Base-by-base conservation (phyloP, 2,113 vertebrate species). In the Corythoichthys haematopterus region DNA sequence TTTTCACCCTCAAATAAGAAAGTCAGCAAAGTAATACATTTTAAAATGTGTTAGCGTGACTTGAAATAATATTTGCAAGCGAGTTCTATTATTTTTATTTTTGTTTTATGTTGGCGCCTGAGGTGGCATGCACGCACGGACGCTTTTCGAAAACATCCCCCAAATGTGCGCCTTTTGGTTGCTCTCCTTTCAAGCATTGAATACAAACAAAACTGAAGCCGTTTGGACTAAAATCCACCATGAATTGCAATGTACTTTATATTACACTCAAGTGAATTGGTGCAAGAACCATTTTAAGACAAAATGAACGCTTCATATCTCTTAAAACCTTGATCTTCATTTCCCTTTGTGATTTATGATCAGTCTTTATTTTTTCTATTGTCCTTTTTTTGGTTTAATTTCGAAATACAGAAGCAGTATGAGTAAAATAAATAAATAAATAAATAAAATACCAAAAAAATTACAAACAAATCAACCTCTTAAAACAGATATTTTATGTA, bases 151-250 rank as follows among this genome's bases (percentile, higher is more conserved):
- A 72, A 77, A 81, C 66, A 73, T 53, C 52, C 76, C 68, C 71
- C 87, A 87, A 85, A 85, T 75, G 80, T 73, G 68, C 71, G 33
- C 46, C 65, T 60, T 60, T 14, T 57, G 60, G 15, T 52, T 28
- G 63, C 62, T 71, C 55, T 70, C 5, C 2, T 50, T 33, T 12
- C 43, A 69, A 37, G 20, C 53, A n/a, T 40, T 13, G 9, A 20
- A 15, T 52, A 58, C 16, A 35, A 35, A 28, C 36, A 43, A 43
- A 43, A 43, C 6, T 8, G 40, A 7, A 43, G 40, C 40, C 40
- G 9, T 8, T 43, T 8, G 40, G 40, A 43, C 3, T 43, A n/a
- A 10, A 46, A 58, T 7, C 6, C 8, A 64, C 63, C 16, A 4
- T 7, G 50, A 52, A 52, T 52, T 6, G 16, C 6, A 43, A 43